Conservation (phyloP, 2,888 invertebrate genomes). For the Thereva nobilitata region DNA sequence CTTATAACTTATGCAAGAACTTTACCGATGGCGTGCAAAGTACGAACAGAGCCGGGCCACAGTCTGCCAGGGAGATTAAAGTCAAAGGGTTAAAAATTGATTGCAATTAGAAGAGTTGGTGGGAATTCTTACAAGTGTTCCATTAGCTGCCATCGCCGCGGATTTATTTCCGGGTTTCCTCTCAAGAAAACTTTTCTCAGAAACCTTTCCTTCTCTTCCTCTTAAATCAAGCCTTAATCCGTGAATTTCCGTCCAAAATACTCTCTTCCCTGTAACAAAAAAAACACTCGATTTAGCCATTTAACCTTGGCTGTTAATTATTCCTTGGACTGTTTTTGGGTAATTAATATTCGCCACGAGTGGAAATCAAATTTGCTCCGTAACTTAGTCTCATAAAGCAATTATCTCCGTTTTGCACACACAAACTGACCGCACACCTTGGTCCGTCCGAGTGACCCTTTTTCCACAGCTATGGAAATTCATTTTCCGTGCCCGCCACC, state of each 20-base stretch:
- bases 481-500: conserved; percentile 10
- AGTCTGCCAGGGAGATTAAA: conserved; percentile 24
- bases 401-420: conserved; percentile 56
- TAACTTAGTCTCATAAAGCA: conserved; percentile 57
- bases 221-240: too few relatives aligned
- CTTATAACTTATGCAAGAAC: conserved; percentile 29
- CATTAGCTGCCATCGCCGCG: conserved; percentile 16
- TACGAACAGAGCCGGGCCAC: neutral
- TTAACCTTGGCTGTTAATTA: conserved; percentile 21
- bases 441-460: conserved; percentile 24
- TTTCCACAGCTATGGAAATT: conserved; percentile 10
- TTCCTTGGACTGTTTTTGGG: conserved; percentile 11
- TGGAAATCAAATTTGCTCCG: conserved; percentile 22
- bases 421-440: conserved; percentile 24
- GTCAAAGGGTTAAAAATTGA: conserved; percentile 33
- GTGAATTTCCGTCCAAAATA: too few relatives aligned
- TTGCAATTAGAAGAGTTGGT: conserved; percentile 25
- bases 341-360: conserved; percentile 29
- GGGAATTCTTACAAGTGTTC: conserved; percentile 34
- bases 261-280: neutral
- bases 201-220: too few relatives aligned
- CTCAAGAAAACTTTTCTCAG: too few relatives aligned
- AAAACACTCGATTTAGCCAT: neutral
- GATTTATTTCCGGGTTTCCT: conserved; percentile 4
- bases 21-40: conserved; percentile 8